These are phyloP conservation scores for Phrynocephalus versicolor DNA, from an alignment of 2,113 vertebrate genomes.

Conservation along the genomic window DNA sequence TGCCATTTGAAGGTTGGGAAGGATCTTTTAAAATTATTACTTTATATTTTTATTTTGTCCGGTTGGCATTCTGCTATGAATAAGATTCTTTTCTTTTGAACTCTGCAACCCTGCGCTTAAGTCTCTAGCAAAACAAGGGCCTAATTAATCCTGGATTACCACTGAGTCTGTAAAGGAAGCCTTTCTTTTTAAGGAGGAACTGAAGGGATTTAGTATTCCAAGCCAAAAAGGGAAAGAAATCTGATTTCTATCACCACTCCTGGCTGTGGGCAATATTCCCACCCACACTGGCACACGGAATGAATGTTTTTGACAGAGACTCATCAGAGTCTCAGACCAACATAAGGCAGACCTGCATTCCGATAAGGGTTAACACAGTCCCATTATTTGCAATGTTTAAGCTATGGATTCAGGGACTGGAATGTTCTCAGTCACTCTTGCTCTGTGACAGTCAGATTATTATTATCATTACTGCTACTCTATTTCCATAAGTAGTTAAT, in stretches of 20 bases:
- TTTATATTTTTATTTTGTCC: background rate
- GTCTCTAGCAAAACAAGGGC: background rate
- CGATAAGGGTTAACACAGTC: background rate
- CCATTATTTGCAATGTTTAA: background rate
- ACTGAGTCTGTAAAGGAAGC: too few species aligned
- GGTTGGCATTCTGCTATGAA: too few species aligned
- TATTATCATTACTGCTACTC: too few species aligned
- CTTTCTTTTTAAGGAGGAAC: background rate
- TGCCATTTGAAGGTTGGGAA: background rate
- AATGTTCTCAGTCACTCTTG: too few species aligned
- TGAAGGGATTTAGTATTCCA: background rate
- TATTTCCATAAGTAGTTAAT: too few species aligned
- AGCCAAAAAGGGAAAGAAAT: slow-evolving; percentile 11
- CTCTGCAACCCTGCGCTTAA: background rate
- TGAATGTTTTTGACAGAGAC: background rate
- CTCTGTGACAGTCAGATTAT: too few species aligned
- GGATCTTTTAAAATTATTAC: background rate
- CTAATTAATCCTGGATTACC: background rate
- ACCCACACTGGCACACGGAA: background rate
- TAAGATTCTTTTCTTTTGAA: background rate
- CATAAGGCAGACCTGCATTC: background rate
- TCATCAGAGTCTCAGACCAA: too few species aligned
- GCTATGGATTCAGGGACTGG: too few species aligned
- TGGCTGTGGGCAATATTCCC: background rate
- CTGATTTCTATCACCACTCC: background rate